Evolutionary conservation across 2,113 vertebrate species (phyloP).

Genomic region (Pelusios castaneus): DNA sequence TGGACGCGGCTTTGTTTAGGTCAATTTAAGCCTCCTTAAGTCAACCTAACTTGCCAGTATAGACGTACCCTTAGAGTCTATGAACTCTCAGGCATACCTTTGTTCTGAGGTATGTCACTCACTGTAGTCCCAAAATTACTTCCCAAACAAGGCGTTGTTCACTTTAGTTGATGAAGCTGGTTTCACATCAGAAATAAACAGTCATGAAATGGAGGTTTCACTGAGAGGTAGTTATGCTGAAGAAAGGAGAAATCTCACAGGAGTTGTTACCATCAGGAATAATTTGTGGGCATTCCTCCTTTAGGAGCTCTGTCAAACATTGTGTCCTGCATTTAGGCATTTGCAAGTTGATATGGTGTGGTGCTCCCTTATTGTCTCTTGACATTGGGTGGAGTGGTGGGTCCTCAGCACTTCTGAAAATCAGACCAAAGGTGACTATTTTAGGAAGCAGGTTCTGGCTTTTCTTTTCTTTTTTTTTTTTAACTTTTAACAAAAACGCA

Average conservation of each 20-base stretch:
- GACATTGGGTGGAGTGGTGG: neutral
- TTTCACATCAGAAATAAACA: slow-evolving; percentile 64
- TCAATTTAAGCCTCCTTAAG: no score
- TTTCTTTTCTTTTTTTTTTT: no score
- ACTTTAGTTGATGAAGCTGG: slow-evolving; percentile 52
- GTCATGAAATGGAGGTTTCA: slow-evolving; percentile 21
- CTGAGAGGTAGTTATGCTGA: slow-evolving; percentile 16
- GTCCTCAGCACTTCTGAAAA: neutral
- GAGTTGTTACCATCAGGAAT: slow-evolving; percentile 13
- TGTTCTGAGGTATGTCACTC: neutral
- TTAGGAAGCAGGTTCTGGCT: neutral
- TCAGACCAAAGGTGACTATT: neutral
- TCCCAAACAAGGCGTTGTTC: neutral
- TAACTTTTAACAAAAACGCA: neutral
- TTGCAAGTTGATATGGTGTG: neutral
- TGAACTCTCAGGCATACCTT: slow-evolving; percentile 45
- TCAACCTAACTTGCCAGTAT: no score
- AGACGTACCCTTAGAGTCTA: no score
- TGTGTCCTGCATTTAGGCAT: neutral
- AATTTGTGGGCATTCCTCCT: neutral
- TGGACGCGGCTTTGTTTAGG: no score
- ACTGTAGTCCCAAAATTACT: neutral
- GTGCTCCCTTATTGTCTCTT: neutral
- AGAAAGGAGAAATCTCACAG: slow-evolving; percentile 16
- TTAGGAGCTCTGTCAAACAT: neutral